phyloP scores from a whole-genome alignment of 2,888 invertebrate species.

The Sinelater perroti region DNA sequence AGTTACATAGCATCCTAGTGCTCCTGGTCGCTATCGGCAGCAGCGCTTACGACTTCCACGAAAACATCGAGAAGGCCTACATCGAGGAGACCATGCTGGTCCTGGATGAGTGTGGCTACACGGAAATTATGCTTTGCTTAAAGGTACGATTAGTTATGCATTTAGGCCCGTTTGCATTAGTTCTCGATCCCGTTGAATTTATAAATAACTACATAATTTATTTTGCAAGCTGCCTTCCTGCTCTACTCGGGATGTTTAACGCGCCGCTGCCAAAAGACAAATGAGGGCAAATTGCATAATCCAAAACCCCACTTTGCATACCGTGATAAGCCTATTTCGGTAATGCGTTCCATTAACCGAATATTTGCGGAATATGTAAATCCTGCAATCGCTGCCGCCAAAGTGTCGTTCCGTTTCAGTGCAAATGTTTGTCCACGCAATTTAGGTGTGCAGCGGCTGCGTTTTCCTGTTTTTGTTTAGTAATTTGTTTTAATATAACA shows the following conservation, averaged over 20 bases:
- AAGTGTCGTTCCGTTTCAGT: not conserved
- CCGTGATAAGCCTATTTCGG: conserved; percentile 6
- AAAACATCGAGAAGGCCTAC: conserved; percentile 64
- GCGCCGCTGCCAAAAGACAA: not conserved
- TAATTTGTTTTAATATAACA: too few relatives aligned
- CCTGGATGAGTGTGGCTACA: conserved; percentile 75
- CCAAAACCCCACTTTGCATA: not conserved
- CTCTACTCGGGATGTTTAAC: not conserved
- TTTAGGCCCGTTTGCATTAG: too few relatives aligned
- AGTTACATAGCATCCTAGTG: conserved; percentile 31
- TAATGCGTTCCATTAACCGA: conserved; percentile 9
- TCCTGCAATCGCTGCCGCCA: not conserved
- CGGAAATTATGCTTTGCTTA: conserved; percentile 74
- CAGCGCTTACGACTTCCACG: conserved; percentile 61
- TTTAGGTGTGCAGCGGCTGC: too few relatives aligned
- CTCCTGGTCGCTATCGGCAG: conserved; percentile 61
- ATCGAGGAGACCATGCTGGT: conserved; percentile 73
- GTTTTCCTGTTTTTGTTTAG: too few relatives aligned
- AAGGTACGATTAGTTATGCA: conserved; percentile 66
- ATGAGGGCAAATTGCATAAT: conserved; percentile 7
- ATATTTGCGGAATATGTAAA: conserved; percentile 13
- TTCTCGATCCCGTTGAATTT: too few relatives aligned
- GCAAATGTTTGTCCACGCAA: conserved; percentile 5
- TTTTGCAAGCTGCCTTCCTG: too few relatives aligned
- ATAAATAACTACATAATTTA: too few relatives aligned